phyloP scores from a whole-genome alignment of 1,140 invertebrate species.

The Tenebrio molitor region DNA sequence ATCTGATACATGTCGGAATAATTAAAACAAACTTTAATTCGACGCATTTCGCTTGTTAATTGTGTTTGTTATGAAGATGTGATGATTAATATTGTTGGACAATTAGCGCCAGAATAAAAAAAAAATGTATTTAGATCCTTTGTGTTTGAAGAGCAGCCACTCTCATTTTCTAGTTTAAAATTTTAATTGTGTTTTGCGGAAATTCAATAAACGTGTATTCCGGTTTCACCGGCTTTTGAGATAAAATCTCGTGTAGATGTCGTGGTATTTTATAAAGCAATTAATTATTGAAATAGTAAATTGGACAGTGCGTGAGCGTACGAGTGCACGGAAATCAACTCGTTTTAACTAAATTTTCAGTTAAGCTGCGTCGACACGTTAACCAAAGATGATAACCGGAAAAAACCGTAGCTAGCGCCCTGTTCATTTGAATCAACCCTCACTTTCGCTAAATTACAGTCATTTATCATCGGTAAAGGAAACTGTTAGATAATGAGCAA shows the following conservation, averaged over 20 bases:
- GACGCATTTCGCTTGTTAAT: too few species aligned
- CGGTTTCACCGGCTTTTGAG: too few species aligned
- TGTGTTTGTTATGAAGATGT: too few species aligned
- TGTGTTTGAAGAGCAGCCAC: too few species aligned
- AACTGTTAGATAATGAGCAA: slow-evolving; percentile 17
- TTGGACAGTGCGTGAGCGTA: neutral
- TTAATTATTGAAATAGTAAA: slow-evolving; percentile 22
- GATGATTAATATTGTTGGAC: too few species aligned
- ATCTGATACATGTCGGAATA: too few species aligned
- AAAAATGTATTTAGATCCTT: too few species aligned
- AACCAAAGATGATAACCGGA: slow-evolving; percentile 11
- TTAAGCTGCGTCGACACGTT: slow-evolving; percentile 14
- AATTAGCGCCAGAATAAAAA: too few species aligned
- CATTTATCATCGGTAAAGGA: slow-evolving; percentile 18
- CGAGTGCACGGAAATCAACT: neutral
- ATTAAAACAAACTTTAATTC: too few species aligned
- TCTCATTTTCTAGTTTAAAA: too few species aligned
- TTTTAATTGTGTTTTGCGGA: too few species aligned
- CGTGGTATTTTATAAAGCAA: slow-evolving; percentile 3
- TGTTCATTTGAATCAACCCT: slow-evolving; percentile 16
- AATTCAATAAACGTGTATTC: too few species aligned
- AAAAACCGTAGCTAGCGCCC: neutral
- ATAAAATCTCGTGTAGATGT: neutral
- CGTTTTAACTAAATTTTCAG: neutral
- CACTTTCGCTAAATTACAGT: slow-evolving; percentile 22